phyloP scores from a whole-genome alignment of 1,140 invertebrate genomes.

The Belonocnema kinseyi region DNA sequence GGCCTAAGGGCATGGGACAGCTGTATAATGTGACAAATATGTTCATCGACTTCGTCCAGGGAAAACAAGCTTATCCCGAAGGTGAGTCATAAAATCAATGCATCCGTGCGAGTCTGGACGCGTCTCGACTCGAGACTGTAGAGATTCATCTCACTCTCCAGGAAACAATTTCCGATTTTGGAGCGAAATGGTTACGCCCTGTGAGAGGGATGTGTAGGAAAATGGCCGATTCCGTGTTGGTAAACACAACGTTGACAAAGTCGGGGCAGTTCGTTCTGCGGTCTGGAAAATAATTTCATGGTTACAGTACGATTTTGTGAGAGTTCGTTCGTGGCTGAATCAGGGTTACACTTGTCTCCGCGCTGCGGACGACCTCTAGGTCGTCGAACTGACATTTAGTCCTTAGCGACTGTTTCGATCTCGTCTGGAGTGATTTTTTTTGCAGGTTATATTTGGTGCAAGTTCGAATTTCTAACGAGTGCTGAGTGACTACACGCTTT shows the following conservation, averaged over 20 bases:
- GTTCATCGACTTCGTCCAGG: conserved; percentile 78
- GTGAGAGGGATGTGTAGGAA: conserved; percentile 45
- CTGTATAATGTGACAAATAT: conserved; percentile 81
- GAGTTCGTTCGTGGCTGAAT: conserved; percentile 26
- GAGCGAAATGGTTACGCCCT: conserved; percentile 60
- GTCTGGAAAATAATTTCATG: not conserved
- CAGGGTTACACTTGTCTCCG: conserved; percentile 32
- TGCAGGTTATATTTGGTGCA: conserved; percentile 1
- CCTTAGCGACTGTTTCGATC: not conserved
- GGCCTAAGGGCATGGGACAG: conserved; percentile 81
- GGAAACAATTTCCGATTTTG: conserved; percentile 38
- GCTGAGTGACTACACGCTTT: not conserved
- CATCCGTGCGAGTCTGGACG: conserved; percentile 13
- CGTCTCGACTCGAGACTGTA: too few relatives aligned
- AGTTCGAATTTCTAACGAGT: not conserved
- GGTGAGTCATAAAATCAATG: conserved; percentile 70
- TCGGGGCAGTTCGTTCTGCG: not conserved
- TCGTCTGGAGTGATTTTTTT: conserved; percentile 12
- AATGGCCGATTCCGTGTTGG: conserved; percentile 51
- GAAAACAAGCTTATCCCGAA: conserved; percentile 75
- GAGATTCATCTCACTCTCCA: not conserved
- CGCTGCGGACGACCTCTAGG: conserved; percentile 6
- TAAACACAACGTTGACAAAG: conserved; percentile 35
- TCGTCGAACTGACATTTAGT: not conserved
- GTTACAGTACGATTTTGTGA: not conserved